phyloP scores from a whole-genome alignment of 2,113 vertebrate genomes.

The Sardina pilchardus region DNA sequence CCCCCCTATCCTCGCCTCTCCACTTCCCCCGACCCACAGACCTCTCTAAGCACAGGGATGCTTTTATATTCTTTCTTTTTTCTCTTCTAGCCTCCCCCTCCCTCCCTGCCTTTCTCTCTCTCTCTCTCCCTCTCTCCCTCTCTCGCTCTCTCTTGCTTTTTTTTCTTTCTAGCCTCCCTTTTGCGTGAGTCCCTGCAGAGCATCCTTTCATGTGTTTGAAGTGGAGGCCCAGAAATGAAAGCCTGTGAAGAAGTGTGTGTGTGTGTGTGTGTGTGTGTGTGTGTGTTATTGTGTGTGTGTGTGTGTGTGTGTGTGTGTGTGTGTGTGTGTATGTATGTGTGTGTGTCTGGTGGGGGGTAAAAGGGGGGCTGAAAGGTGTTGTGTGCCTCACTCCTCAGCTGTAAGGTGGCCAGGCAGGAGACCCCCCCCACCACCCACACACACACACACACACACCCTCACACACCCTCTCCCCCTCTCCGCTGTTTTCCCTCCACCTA shows the following conservation, averaged over 20 bases:
- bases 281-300: constrained; percentile 23
- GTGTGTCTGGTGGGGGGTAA: background rate
- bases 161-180: constrained; percentile 53
- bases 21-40: constrained; percentile 26
- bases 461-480: constrained; percentile 15
- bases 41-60: constrained; percentile 49
- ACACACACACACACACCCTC: background rate
- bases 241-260: constrained; percentile 52
- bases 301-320: constrained; percentile 22
- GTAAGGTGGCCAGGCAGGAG: constrained; percentile 28
- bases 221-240: constrained; percentile 76
- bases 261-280: constrained; percentile 33
- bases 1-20: constrained; percentile 48
- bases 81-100: constrained; percentile 19
- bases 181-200: constrained; percentile 73
- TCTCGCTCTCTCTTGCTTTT: constrained; percentile 52
- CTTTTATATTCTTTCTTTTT: constrained; percentile 61
- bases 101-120: constrained; percentile 16
- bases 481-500: background rate
- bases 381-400: constrained; percentile 30
- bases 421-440: background rate
- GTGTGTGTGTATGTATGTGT: constrained; percentile 34
- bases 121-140: constrained; percentile 37
- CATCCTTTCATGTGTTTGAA: constrained; percentile 81
- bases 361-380: background rate